phyloP scores from a whole-genome alignment of 2,888 invertebrate species.

The Epicampocera succincta region DNA sequence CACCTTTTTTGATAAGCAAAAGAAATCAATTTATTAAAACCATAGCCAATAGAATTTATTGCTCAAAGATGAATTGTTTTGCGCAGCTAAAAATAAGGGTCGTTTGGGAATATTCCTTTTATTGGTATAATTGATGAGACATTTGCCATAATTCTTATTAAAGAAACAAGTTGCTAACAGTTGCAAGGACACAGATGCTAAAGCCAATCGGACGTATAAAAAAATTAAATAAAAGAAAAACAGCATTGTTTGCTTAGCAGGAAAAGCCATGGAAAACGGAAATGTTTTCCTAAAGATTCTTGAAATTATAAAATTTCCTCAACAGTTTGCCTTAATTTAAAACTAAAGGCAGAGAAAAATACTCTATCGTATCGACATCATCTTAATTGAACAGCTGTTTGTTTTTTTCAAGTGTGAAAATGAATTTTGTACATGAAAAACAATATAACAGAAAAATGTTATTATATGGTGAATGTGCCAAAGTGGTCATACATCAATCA shows the following conservation, averaged over 20 bases:
- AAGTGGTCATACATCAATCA: conserved; percentile 63
- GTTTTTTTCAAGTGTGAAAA: conserved; percentile 14
- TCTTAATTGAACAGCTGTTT: conserved; percentile 62
- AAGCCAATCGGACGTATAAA: conserved; percentile 59
- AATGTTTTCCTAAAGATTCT: too few species aligned
- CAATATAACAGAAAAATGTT: conserved; percentile 44
- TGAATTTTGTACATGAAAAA: not conserved
- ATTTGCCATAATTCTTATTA: conserved; percentile 49
- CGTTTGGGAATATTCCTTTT: conserved; percentile 31
- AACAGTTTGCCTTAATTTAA: conserved; percentile 43
- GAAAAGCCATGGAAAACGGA: not conserved
- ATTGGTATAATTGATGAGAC: conserved; percentile 63
- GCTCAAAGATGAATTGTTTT: conserved; percentile 32
- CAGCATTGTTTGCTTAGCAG: conserved; percentile 18
- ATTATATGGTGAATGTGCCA: conserved; percentile 63
- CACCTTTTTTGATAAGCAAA: too few species aligned
- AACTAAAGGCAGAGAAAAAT: conserved; percentile 7
- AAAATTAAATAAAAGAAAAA: conserved; percentile 17
- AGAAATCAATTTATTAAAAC: too few species aligned
- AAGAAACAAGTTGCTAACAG: conserved; percentile 31
- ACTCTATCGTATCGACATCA: conserved; percentile 55
- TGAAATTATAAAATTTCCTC: not conserved
- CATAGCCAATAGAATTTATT: not conserved
- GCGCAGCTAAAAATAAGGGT: conserved; percentile 36
- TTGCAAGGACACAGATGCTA: conserved; percentile 62